Base-by-base conservation (phyloP, 2,888 invertebrate genomes). In the Icerya purchasi region DNA sequence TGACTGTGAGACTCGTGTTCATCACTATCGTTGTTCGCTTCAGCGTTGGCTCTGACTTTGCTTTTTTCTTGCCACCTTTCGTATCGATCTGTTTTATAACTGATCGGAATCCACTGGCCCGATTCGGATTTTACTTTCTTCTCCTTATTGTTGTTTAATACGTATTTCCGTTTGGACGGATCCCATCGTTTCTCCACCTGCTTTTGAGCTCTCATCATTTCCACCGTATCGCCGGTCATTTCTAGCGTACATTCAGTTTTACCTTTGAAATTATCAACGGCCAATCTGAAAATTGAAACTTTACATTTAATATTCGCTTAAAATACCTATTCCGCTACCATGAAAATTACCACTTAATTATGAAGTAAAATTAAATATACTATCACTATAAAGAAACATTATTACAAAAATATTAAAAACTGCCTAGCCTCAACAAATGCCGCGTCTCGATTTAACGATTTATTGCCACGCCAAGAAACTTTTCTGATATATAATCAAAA, bases 101-200 rank as follows among this genome's bases (percentile, higher is more conserved):
- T 84, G 1, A 94, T 90, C 0, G 94, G 85, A 66, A 98, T 91
- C 81, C 90, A 89, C 0, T 80, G 83, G 20, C 96, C 98, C 62
- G 92, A 92, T 74, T 98, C 98, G 0, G 96, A 96, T 67, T 84
- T 83, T 64, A 98, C 93, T 1, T 72, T 68, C 65, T 77, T 73
- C 76, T 78, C 67, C 59, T 62, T 63, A 68, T 74, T 66, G 70
- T 83, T 83, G 62, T 76, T 76, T 63, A 78, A 77, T 1, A 79
- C 77, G 23, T 96, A 97, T 72, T 87, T 84, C 70, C 92, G 91
- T 56, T 92, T 78, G 75, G 56, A 54, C 20, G 64, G 63, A 60
- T 97, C 96, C 97, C 97, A 94, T 69, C 81, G 83, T 69, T 82
- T 80, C 54, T 63, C 64, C 3, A 64, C 63, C 56, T 63, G 60